phyloP scores from a whole-genome alignment of 2,113 vertebrate species.

The Australoheros scitulus region DNA sequence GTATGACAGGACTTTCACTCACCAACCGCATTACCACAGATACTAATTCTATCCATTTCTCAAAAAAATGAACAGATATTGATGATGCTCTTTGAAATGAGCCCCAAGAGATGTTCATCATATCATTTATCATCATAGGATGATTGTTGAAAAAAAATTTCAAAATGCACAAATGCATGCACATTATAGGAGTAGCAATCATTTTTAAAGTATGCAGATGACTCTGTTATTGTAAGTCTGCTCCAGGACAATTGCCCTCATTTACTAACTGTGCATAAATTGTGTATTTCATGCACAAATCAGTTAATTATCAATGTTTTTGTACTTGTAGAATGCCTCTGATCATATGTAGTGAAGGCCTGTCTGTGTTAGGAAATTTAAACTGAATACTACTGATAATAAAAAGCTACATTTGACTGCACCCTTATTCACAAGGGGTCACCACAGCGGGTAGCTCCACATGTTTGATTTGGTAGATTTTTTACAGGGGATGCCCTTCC shows the following conservation, averaged over 20 bases:
- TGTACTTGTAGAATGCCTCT: background rate
- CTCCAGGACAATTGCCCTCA: background rate
- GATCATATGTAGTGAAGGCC: background rate
- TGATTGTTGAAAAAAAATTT: background rate
- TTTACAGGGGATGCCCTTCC: background rate
- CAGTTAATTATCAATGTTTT: background rate
- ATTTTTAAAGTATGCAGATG: background rate
- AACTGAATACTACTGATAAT: too few species aligned
- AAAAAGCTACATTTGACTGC: background rate
- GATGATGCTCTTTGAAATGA: constrained; percentile 7
- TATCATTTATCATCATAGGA: background rate
- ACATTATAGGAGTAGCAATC: background rate
- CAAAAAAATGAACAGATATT: background rate
- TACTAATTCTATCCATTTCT: background rate
- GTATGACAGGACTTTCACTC: constrained; percentile 52
- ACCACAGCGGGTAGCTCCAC: too few species aligned
- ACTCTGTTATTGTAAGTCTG: background rate
- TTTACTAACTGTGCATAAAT: background rate
- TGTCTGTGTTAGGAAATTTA: background rate
- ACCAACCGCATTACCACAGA: constrained; percentile 22
- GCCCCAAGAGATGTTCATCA: background rate
- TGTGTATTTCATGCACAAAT: too few species aligned
- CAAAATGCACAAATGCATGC: background rate
- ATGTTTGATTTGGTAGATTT: background rate
- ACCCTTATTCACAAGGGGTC: background rate